Percentiles rank a stretch among this genome's conserved stretches.
Conservation (phyloP, 2,113 vertebrate species). For the Micronycteris hirsuta region DNA sequence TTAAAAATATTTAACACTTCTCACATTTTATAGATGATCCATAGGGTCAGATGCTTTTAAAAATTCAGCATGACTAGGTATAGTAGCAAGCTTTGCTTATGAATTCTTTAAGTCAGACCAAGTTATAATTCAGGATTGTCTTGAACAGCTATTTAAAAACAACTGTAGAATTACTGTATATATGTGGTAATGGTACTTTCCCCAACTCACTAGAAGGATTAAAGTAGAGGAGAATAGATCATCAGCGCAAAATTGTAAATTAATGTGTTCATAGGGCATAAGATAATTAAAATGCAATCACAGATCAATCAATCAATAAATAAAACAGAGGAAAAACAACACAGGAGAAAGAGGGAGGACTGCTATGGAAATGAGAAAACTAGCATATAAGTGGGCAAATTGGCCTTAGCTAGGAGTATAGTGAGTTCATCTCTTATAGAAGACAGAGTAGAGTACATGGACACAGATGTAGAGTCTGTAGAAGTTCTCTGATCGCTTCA, state of each 20-base stretch:
- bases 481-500: background rate
- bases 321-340: background rate
- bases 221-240: background rate
- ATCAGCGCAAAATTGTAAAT: conserved; percentile 5
- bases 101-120: background rate
- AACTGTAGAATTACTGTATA: background rate
- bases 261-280: background rate
- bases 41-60: conserved; percentile 18
- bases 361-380: background rate
- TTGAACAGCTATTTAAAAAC: background rate
- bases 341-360: background rate
- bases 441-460: background rate
- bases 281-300: conserved; percentile 46
- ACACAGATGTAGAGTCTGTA: background rate
- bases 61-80: background rate
- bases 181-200: background rate
- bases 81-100: background rate
- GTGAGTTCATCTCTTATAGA: background rate
- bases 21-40: conserved; percentile 20
- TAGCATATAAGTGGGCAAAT: background rate
- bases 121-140: background rate
- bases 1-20: conserved; percentile 33
- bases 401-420: background rate
- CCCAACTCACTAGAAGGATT: background rate
- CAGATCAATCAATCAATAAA: background rate